Conservation (phyloP, 1,140 invertebrate species). For the Musca domestica region DNA sequence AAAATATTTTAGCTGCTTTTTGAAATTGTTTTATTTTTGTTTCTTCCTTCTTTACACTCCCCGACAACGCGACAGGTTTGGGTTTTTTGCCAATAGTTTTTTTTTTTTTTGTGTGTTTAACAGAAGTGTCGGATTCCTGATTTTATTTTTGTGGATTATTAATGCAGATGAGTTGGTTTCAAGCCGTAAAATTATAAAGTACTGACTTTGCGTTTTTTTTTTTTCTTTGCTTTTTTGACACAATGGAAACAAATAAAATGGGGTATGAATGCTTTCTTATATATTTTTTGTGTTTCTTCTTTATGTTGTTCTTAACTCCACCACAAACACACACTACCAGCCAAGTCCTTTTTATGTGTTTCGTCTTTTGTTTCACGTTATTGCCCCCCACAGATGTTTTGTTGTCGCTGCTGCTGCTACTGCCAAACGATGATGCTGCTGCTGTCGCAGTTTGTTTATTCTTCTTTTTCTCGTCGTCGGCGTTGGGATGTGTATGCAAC, state of each 20-base stretch:
- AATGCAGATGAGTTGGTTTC: neutral
- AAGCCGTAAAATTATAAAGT: constrained; percentile 16
- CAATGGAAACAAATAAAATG: constrained; percentile 1
- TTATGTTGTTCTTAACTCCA: neutral
- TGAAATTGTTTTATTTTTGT: neutral
- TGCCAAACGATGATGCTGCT: no score
- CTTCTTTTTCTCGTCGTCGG: no score
- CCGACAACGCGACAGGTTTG: constrained; percentile 12
- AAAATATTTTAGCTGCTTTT: neutral
- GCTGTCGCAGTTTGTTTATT: no score
- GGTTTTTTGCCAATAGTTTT: neutral
- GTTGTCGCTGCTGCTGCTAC: neutral
- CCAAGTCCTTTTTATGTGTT: neutral
- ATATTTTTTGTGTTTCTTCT: neutral
- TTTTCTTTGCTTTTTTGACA: neutral
- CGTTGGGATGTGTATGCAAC: no score
- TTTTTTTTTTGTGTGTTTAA: neutral
- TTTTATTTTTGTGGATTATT: constrained; percentile 1
- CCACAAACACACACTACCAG: neutral
- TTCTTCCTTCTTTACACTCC: constrained; percentile 8
- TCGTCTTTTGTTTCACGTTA: neutral
- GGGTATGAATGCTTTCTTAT: neutral
- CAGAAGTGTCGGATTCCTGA: neutral
- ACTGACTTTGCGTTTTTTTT: neutral
- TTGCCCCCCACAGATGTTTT: constrained; percentile 16